Evolutionary conservation across 2,797 vertebrate species (phyloP).

Genomic region (Pterois miles): DNA sequence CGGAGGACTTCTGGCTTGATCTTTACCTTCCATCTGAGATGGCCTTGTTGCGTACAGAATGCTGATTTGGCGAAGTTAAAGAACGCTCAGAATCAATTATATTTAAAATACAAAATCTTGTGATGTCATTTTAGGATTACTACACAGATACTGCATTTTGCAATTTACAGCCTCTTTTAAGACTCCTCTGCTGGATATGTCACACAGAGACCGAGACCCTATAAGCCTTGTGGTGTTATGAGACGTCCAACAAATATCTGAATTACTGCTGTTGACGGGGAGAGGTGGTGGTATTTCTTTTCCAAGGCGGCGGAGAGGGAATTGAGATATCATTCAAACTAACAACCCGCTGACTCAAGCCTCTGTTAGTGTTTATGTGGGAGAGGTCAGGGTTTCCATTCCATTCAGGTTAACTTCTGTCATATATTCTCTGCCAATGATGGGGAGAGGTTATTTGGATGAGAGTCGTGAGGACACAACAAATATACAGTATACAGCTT

Average conservation of each 20-base stretch:
- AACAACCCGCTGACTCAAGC: slow-evolving; percentile 79
- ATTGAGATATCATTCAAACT: slow-evolving; percentile 86
- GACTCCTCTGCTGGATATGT: slow-evolving; percentile 49
- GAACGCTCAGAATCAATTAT: slow-evolving; percentile 29
- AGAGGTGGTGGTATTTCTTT: slow-evolving; percentile 78
- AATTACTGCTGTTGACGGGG: slow-evolving; percentile 74
- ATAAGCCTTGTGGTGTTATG: slow-evolving; percentile 65
- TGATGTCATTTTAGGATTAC: slow-evolving; percentile 37
- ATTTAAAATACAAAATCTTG: slow-evolving; percentile 3
- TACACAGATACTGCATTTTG: slow-evolving; percentile 13
- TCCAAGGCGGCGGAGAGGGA: slow-evolving; percentile 73
- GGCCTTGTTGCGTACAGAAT: slow-evolving; percentile 4
- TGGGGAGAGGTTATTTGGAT: slow-evolving; percentile 56
- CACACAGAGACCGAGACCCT: slow-evolving; percentile 48
- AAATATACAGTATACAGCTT: slow-evolving; percentile 39
- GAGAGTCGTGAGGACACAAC: slow-evolving; percentile 51
- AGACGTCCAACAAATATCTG: slow-evolving; percentile 68
- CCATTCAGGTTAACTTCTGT: slow-evolving; percentile 69
- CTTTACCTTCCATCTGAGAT: slow-evolving; percentile 5
- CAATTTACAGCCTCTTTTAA: slow-evolving; percentile 50
- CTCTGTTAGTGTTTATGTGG: slow-evolving; percentile 77
- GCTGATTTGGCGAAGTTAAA: slow-evolving; percentile 13
- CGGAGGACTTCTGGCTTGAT: slow-evolving; percentile 8
- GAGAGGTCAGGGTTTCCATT: slow-evolving; percentile 81
- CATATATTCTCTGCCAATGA: slow-evolving; percentile 62